Evolutionary conservation across 2,797 vertebrate genomes (phyloP), one percentile per base, ranked within the genome.

Genomic region (Holocentrus rufus): DNA sequence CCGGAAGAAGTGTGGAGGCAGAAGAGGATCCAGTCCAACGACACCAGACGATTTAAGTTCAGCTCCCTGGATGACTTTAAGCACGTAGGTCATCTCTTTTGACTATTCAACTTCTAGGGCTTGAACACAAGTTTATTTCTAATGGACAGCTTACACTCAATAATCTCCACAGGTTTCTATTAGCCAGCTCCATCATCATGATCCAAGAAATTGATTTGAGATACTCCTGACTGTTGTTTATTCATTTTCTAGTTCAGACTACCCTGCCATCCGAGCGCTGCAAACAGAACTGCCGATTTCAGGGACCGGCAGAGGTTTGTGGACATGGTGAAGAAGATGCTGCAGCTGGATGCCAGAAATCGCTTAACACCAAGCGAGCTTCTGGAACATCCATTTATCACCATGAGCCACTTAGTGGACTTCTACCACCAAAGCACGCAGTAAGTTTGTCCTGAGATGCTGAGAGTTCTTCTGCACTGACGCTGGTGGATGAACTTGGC

Each of bases 291-390:
- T 66, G 14, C 42, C 36, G 68, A 49, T 14, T 27, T 13, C 0
- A 3, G 27, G 14, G 64, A 61, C 42, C 27, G 1, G 25, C 17
- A 39, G 5, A 22, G 11, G 15, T 79, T 74, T 9, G 13, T 71
- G 2, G n/a, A 79, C 7, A 14, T 79, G 34, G 11, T 79, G 2
- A 79, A 74, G 44, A 36, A 44, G 14, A 69, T 65, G 76, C 39
- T 79, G 13, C 18, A 69, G 17, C 49, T 74, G 15, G 76, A 74
- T 17, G 15, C 17, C 0, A 1, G 1, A 10, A 31, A 23, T 22
- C 27, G 61, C 17, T n/a, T 70, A 9, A 62, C n/a, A 9, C 72
- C 77, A 13, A 22, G 42, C 34, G 66, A 70, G 14, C 50, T 74
- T 6, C 34, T 57, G 8, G 22, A 70, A 61, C 36, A 70, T 36